phyloP scores from a whole-genome alignment of 2,113 vertebrate species.

The Amphiprion percula region DNA sequence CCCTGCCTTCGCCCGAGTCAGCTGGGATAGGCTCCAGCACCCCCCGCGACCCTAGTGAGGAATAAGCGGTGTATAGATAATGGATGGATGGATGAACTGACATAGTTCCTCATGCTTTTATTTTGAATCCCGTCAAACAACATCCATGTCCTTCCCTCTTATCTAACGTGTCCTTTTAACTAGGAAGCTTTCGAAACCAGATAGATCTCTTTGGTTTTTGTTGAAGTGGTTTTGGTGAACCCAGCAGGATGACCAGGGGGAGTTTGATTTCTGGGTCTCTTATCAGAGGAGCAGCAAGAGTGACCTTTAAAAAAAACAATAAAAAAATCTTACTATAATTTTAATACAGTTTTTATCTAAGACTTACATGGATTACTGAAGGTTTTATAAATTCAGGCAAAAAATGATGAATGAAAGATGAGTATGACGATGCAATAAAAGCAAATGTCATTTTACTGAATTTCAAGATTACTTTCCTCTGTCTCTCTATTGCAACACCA shows the following conservation, averaged over 20 bases:
- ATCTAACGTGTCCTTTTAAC: slow-evolving; percentile 11
- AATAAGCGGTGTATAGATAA: too few relatives aligned
- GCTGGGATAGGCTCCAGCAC: too few relatives aligned
- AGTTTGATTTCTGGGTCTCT: slow-evolving; percentile 76
- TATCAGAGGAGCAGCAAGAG: slow-evolving; percentile 65
- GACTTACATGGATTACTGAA: too few relatives aligned
- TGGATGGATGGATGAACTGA: too few relatives aligned
- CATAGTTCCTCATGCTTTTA: neutral
- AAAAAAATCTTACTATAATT: neutral
- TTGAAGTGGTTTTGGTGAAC: slow-evolving; percentile 48
- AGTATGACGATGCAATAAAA: too few relatives aligned
- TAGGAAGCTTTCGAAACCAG: slow-evolving; percentile 61
- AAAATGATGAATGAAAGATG: too few relatives aligned
- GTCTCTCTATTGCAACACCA: neutral
- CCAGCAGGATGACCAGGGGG: slow-evolving; percentile 75
- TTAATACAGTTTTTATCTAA: neutral
- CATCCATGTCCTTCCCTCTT: neutral
- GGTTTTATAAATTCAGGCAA: too few relatives aligned
- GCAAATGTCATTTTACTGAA: neutral
- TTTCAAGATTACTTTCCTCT: neutral
- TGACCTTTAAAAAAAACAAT: slow-evolving; percentile 63
- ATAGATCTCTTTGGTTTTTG: slow-evolving; percentile 65
- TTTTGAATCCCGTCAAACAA: neutral
- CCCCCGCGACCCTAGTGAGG: too few relatives aligned
- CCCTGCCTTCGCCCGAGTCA: too few relatives aligned